Base-by-base conservation (phyloP, 1,140 invertebrate genomes). In the Procambarus virginalis region DNA sequence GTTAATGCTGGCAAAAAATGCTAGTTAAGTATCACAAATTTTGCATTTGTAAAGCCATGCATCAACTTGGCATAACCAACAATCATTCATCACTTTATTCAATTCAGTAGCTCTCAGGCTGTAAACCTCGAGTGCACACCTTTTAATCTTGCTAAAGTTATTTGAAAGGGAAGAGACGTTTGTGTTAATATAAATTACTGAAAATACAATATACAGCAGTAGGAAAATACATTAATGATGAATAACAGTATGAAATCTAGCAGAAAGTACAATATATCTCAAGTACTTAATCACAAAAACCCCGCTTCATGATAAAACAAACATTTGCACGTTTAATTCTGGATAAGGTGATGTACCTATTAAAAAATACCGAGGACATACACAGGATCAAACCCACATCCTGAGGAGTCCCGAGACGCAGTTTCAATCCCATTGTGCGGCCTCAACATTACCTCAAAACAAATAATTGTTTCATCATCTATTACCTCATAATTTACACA, bases 1-100 rank as follows among this genome's bases (percentile, higher is more conserved):
- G 64, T 79, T 81, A 88, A 88, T 88, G 86, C 86, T 70, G 78
- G 55, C 46, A 88, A 88, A 88, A 88, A 82, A 79, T 64, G 81
- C 75, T 84, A 70, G 76, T 79, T 58, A 70, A 89, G 51, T 76
- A 83, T 82, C 86, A 89, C 70, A 83, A 45, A 75, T 89, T 75
- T 85, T 55, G 17, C n/a, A 34, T 83, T 89, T 82, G 51, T 82
- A 34, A 82, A 83, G 86, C 70, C 76, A 60, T 83, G 79, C 79
- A 76, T 83, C 55, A 75, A 55, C 78, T 34, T 73, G 8, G n/a
- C 49, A 34, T 73, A 73, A 34, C 68, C 68, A 22, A 73, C n/a
- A 68, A 10, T 68, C 12, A 10, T 68, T 68, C 64, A 68, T 17
- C 64, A 68, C 64, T 17, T 68, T 68, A 58, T 68, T 68, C 34